These are phyloP conservation scores for Ochropleura plecta DNA, from an alignment of 2,888 invertebrate species.

Conservation along the genomic window DNA sequence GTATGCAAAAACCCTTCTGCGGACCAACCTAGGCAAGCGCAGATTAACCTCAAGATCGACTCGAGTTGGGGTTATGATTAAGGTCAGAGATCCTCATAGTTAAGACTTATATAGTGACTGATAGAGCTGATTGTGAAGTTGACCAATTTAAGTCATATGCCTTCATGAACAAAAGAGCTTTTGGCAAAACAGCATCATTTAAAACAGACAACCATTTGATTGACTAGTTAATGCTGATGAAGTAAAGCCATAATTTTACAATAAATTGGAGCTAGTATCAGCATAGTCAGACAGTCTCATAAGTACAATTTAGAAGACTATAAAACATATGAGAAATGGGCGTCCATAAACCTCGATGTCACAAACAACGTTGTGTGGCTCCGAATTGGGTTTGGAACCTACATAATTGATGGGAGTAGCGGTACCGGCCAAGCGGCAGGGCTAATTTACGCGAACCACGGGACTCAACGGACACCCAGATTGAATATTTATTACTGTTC, in stretches of 20 bases:
- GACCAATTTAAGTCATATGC: background rate
- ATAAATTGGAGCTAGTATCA: conserved; percentile 40
- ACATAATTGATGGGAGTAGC: conserved; percentile 81
- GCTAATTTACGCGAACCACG: conserved; percentile 79
- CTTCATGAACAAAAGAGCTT: background rate
- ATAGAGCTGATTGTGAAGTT: background rate
- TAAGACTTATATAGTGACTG: background rate
- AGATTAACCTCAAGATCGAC: too few relatives aligned
- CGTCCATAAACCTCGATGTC: conserved; percentile 72
- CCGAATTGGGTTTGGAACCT: conserved; percentile 76
- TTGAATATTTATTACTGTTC: conserved; percentile 80
- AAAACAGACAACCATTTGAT: conserved; percentile 3
- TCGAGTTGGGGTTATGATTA: too few relatives aligned
- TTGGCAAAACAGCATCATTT: conserved; percentile 3
- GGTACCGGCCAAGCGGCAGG: conserved; percentile 73
- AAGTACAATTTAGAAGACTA: conserved; percentile 43
- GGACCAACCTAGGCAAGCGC: too few relatives aligned
- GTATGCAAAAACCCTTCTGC: too few relatives aligned
- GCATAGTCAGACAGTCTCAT: conserved; percentile 38
- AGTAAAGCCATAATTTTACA: conserved; percentile 18
- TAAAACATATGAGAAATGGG: conserved; percentile 72
- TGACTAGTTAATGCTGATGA: conserved; percentile 12
- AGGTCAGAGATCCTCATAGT: too few relatives aligned
- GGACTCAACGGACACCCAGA: conserved; percentile 72
- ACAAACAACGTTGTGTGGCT: conserved; percentile 74